Percentiles rank a stretch among this genome's conserved stretches.
These are phyloP conservation scores for Philotrypesis tridentata DNA, from an alignment of 1,140 invertebrate genomes.

Conservation along the genomic window DNA sequence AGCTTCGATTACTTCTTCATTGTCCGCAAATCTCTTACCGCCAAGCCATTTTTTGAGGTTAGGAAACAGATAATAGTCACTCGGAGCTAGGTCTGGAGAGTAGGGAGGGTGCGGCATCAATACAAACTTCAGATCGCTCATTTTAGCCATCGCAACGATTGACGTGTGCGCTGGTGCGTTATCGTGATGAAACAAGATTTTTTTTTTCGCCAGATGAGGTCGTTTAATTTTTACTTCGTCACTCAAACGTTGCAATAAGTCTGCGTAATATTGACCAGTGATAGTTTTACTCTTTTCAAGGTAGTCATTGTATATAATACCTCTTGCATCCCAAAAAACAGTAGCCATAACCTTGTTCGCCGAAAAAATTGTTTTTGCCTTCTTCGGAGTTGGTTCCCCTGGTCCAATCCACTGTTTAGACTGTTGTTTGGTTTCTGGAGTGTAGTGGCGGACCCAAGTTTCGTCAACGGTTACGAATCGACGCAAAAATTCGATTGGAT, in stretches of 20 bases:
- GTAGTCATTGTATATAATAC: neutral
- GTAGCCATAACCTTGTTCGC: neutral
- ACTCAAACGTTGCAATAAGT: neutral
- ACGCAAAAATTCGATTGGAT: neutral
- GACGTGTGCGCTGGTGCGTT: conserved; percentile 54
- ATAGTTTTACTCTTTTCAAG: conserved; percentile 18
- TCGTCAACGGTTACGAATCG: neutral
- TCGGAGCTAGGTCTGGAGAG: conserved; percentile 68
- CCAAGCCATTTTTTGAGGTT: no score
- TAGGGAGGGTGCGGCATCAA: conserved; percentile 70
- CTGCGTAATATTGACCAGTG: neutral
- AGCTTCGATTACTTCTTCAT: no score
- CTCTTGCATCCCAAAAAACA: neutral
- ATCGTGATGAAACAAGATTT: conserved; percentile 66
- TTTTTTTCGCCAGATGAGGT: conserved; percentile 59
- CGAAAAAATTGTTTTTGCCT: conserved; percentile 12
- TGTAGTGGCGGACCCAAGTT: neutral
- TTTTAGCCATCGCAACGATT: conserved; percentile 40
- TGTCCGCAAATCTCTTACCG: no score
- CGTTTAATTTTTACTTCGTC: conserved; percentile 46
- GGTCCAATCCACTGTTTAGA: conserved; percentile 24
- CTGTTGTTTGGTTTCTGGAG: conserved; percentile 34
- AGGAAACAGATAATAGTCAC: conserved; percentile 65
- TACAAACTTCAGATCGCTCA: conserved; percentile 66
- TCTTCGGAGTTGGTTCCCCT: conserved; percentile 24